Evolutionary conservation across 2,888 invertebrate species (phyloP).

Genomic region (Dolichomitus sp.): DNA sequence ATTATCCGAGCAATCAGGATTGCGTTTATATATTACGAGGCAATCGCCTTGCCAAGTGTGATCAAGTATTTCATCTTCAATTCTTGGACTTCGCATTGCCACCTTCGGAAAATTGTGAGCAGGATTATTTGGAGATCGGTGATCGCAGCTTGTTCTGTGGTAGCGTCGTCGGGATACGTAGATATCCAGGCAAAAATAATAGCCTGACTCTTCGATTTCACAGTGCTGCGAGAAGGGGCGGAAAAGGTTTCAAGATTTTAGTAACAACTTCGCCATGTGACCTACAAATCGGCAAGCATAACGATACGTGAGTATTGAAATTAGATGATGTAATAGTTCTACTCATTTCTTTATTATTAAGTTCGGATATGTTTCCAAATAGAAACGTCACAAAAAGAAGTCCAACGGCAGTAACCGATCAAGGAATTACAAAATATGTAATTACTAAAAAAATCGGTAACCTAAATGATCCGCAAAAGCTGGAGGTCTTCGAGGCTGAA

Average conservation of each 20-base stretch:
- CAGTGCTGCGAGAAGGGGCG: conserved; percentile 79
- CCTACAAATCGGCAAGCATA: conserved; percentile 44
- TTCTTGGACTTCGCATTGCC: conserved; percentile 88
- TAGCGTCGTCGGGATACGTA: conserved; percentile 85
- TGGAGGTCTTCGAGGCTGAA: conserved; percentile 8
- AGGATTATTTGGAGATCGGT: conserved; percentile 87
- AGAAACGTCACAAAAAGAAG: conserved; percentile 10
- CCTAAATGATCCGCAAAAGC: conserved; percentile 10
- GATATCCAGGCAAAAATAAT: conserved; percentile 86
- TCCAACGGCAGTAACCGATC: conserved; percentile 3
- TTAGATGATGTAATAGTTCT: neutral
- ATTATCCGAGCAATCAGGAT: conserved; percentile 85
- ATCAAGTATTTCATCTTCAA: conserved; percentile 87
- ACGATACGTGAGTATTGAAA: conserved; percentile 60
- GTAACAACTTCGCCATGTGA: conserved; percentile 87
- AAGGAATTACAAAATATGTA: neutral
- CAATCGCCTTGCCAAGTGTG: conserved; percentile 84
- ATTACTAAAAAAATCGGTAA: conserved; percentile 4
- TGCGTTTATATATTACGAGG: conserved; percentile 88
- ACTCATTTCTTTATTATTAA: neutral
- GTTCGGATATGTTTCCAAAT: conserved; percentile 3
- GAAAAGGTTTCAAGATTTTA: conserved; percentile 87
- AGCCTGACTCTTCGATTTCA: conserved; percentile 86
- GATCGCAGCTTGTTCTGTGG: conserved; percentile 87
- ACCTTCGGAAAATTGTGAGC: conserved; percentile 86